These are phyloP conservation scores for Eupithecia tripunctaria DNA, from an alignment of 2,888 invertebrate species.

Conservation along the genomic window DNA sequence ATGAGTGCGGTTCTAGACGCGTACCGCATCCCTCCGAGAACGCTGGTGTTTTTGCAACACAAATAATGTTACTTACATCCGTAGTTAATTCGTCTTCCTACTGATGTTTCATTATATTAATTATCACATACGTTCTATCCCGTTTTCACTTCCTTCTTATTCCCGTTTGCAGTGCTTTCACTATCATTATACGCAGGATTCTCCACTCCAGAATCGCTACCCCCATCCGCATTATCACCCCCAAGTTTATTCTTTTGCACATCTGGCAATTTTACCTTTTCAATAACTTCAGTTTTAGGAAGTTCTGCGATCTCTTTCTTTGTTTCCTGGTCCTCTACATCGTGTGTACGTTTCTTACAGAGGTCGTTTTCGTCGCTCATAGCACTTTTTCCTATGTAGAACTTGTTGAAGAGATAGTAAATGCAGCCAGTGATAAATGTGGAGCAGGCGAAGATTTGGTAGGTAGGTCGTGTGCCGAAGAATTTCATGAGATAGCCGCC, in stretches of 20 bases:
- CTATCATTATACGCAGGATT: conserved; percentile 75
- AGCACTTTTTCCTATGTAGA: conserved; percentile 85
- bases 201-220: conserved; percentile 78
- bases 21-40: too few species aligned
- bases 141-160: conserved; percentile 51
- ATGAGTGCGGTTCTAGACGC: too few species aligned
- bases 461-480: conserved; percentile 89
- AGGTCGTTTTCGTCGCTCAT: conserved; percentile 83
- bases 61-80: too few species aligned
- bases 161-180: conserved; percentile 56
- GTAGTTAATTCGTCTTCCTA: too few species aligned
- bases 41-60: too few species aligned
- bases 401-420: conserved; percentile 88
- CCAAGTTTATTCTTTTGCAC: conserved; percentile 55
- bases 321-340: conserved; percentile 68
- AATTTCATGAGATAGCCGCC: conserved; percentile 90
- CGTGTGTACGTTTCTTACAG: conserved; percentile 79
- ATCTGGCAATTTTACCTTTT: conserved; percentile 19
- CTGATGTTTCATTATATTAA: conserved; percentile 6
- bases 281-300: conserved; percentile 51
- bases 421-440: conserved; percentile 86
- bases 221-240: conserved; percentile 72
- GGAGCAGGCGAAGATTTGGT: conserved; percentile 87
- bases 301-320: conserved; percentile 63
- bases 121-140: conserved; percentile 31